Percentiles rank a stretch among this genome's conserved stretches.
These are phyloP conservation scores for Myotis myotis DNA, from an alignment of 2,797 vertebrate genomes.

Conservation along the genomic window DNA sequence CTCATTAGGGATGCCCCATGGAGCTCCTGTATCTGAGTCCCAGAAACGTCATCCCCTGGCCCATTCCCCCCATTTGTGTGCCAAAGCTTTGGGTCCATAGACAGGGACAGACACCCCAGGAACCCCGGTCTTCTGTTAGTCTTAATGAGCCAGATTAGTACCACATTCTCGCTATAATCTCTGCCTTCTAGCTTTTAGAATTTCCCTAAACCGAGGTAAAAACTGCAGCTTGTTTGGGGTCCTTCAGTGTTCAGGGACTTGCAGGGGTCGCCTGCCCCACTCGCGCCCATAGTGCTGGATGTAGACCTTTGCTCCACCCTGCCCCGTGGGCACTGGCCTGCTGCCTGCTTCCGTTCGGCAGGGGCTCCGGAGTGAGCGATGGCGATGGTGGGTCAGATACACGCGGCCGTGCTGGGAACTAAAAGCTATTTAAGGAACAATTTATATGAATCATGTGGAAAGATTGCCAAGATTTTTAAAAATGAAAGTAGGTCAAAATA, in stretches of 20 bases:
- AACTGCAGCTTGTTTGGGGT: not conserved
- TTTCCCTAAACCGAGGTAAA: not conserved
- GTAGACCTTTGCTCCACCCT: not conserved
- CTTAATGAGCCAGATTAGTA: not conserved
- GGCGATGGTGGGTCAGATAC: not conserved
- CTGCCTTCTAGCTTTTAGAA: not conserved
- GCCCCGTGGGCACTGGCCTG: fast-evolving
- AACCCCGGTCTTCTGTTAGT: not conserved
- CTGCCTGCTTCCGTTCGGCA: fast-evolving
- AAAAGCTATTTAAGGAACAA: not conserved
- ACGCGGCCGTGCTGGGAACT: not conserved
- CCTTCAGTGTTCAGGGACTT: not conserved
- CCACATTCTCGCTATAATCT: not conserved
- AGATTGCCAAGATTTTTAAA: not conserved
- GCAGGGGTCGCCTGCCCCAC: not conserved
- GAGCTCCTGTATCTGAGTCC: not conserved
- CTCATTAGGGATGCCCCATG: not conserved
- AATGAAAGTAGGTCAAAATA: not conserved
- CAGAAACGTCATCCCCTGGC: not conserved
- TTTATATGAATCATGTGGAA: not conserved
- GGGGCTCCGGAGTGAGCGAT: not conserved
- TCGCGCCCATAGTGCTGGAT: not conserved
- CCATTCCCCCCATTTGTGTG: not conserved
- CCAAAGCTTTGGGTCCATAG: not conserved
- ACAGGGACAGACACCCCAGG: not conserved